Conservation (phyloP, 1,140 invertebrate genomes). For the Mycetomoellerius zeteki region DNA sequence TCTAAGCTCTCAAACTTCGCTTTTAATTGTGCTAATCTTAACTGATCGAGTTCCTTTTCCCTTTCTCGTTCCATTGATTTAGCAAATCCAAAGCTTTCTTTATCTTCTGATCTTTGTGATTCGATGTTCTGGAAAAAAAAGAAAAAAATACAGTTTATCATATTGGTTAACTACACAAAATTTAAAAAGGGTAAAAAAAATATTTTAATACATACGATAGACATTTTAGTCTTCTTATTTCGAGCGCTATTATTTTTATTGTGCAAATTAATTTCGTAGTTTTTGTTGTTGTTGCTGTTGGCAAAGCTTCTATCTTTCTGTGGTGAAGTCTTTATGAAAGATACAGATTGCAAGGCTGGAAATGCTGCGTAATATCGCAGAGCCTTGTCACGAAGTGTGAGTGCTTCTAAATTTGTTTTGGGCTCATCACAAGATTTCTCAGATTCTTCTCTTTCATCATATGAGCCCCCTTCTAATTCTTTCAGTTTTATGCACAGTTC, state of each 20-base stretch:
- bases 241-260: constrained; percentile 78
- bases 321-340: constrained; percentile 80
- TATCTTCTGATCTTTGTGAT: constrained; percentile 75
- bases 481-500: constrained; percentile 84
- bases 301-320: constrained; percentile 79
- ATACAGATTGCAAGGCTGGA: constrained; percentile 84
- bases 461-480: constrained; percentile 82
- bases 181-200: not conserved
- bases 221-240: constrained; percentile 83
- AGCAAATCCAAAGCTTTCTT: constrained; percentile 82
- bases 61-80: constrained; percentile 84
- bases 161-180: not conserved
- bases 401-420: constrained; percentile 80
- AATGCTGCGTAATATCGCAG: constrained; percentile 85
- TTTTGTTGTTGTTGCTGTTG: constrained; percentile 76
- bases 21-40: constrained; percentile 89
- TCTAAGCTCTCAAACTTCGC: constrained; percentile 90
- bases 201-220: constrained; percentile 77
- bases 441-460: constrained; percentile 79
- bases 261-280: constrained; percentile 70
- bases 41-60: constrained; percentile 85
- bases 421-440: constrained; percentile 75
- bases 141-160: constrained; percentile 14
- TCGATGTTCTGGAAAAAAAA: constrained; percentile 73
- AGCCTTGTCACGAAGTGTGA: constrained; percentile 84